These are phyloP conservation scores for Oenanthe oenanthe DNA, from an alignment of 2,113 vertebrate genomes.

Conservation along the genomic window DNA sequence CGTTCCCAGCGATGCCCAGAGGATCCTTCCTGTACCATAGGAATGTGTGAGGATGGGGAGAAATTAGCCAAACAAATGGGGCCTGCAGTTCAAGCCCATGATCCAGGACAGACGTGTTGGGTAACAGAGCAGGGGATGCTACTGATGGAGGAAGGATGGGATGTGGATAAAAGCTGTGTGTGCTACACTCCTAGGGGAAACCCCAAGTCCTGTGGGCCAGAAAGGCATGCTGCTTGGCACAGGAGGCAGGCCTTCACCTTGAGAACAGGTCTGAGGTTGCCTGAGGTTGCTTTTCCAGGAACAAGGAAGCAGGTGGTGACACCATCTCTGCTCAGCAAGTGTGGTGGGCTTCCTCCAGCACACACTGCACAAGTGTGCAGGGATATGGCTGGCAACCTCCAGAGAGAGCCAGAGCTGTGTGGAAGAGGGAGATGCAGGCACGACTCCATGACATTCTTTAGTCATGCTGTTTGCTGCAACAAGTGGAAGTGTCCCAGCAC, in stretches of 20 bases:
- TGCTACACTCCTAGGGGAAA: background rate
- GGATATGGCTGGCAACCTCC: background rate
- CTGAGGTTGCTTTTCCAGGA: background rate
- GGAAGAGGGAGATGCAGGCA: fast-evolving
- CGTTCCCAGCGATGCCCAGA: background rate
- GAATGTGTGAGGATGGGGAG: background rate
- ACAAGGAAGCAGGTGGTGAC: background rate
- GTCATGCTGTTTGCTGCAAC: background rate
- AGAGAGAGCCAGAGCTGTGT: background rate
- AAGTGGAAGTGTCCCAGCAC: background rate
- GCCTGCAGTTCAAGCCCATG: background rate
- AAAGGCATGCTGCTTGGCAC: background rate
- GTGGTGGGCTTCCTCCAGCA: background rate
- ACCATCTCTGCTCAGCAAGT: background rate
- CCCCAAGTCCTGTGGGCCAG: too few species aligned
- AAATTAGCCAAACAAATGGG: background rate
- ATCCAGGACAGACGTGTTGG: fast-evolving
- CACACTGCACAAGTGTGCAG: fast-evolving
- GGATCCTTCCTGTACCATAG: background rate
- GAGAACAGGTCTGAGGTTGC: background rate
- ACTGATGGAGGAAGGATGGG: background rate
- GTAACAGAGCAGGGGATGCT: background rate
- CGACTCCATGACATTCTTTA: background rate
- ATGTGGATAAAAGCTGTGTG: background rate
- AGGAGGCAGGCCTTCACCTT: background rate